Conservation (phyloP, 2,797 vertebrate genomes). For the Gambelia wislizenii region DNA sequence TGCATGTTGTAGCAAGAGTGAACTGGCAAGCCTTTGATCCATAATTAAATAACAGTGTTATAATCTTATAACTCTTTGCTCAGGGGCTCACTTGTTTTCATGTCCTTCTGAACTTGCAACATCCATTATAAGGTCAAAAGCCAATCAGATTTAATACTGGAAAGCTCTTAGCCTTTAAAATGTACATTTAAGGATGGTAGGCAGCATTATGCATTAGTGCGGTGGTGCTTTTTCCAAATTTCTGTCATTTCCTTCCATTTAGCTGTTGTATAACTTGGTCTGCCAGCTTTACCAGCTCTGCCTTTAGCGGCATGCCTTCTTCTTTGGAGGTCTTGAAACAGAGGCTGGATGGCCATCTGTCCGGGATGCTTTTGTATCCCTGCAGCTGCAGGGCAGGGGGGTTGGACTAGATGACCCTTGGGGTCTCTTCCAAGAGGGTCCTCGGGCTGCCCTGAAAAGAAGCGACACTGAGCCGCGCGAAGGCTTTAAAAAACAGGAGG, state of each 20-base stretch:
- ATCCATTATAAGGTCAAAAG: not conserved
- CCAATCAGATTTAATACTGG: not conserved
- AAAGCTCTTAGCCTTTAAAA: not conserved
- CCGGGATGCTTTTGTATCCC: too few species aligned
- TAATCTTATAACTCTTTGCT: slow-evolving; percentile 4
- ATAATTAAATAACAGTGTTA: slow-evolving; percentile 16
- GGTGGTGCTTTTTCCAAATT: not conserved
- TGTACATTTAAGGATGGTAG: not conserved
- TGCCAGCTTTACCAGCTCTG: not conserved
- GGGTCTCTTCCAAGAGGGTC: too few species aligned
- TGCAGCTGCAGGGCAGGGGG: too few species aligned
- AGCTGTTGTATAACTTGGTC: not conserved
- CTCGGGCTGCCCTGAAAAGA: too few species aligned
- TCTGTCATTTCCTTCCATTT: not conserved
- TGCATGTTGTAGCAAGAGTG: not conserved
- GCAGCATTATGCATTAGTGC: not conserved
- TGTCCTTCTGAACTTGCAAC: not conserved
- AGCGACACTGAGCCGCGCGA: too few species aligned
- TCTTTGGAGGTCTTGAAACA: too few species aligned
- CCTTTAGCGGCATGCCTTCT: not conserved
- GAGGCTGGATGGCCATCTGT: too few species aligned
- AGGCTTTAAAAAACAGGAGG: not conserved
- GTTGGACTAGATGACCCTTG: too few species aligned
- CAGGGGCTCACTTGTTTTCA: slow-evolving; percentile 10
- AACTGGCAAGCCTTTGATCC: not conserved